Percentiles rank a stretch among this genome's conserved stretches.
These are phyloP conservation scores for Saguinus midas DNA, from an alignment of 2,113 vertebrate genomes.

Conservation along the genomic window DNA sequence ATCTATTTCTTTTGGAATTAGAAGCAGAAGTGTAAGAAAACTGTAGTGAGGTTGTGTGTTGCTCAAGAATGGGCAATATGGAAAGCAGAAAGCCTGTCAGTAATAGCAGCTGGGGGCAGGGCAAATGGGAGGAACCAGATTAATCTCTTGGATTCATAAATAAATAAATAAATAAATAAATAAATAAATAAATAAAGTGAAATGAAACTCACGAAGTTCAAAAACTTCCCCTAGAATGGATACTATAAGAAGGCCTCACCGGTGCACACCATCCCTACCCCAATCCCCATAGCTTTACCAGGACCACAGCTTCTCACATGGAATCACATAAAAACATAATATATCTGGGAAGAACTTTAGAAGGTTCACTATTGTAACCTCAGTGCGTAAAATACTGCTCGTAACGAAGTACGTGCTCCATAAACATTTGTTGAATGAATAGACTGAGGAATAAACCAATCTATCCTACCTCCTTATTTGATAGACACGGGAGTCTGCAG, in stretches of 20 bases:
- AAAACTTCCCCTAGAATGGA: background rate
- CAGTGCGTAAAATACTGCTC: background rate
- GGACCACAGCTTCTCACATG: background rate
- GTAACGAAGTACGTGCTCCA: background rate
- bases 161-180: background rate
- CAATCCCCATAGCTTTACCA: background rate
- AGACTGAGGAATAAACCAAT: background rate
- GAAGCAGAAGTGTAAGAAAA: background rate
- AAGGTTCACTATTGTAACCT: background rate
- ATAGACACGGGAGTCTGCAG: background rate
- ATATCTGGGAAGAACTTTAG: background rate
- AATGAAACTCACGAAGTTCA: background rate
- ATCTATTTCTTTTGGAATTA: background rate
- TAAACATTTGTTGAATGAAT: background rate
- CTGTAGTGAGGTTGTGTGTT: background rate
- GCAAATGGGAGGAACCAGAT: background rate
- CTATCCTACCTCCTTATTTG: background rate
- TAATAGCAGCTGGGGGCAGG: background rate
- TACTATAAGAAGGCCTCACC: background rate
- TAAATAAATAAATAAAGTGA: background rate
- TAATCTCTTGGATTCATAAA: background rate
- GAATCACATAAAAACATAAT: background rate
- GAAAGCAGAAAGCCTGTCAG: background rate
- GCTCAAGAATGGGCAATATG: background rate
- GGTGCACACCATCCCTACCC: background rate